phyloP scores from a whole-genome alignment of 2,888 invertebrate species.

The Arge pagana region DNA sequence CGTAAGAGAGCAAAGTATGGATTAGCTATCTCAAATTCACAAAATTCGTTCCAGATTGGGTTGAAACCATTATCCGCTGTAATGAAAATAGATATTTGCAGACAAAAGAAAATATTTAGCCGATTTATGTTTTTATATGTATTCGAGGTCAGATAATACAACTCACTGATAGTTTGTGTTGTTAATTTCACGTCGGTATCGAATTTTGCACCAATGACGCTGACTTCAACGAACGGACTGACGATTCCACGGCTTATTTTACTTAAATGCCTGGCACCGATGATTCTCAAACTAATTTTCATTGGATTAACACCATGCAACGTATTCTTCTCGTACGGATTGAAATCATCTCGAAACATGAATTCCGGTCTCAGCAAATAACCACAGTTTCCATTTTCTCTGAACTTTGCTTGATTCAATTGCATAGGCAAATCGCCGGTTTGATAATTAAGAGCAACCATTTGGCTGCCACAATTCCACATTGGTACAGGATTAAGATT shows the following conservation, averaged over 20 bases:
- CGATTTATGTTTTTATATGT: neutral
- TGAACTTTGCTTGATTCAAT: conserved; percentile 89
- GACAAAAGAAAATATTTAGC: conserved; percentile 8
- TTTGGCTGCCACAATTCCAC: conserved; percentile 96
- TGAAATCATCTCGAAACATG: conserved; percentile 80
- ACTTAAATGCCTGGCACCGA: conserved; percentile 87
- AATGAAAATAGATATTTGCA: conserved; percentile 32
- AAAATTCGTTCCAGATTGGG: conserved; percentile 87
- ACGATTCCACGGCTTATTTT: conserved; percentile 83
- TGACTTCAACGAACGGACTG: conserved; percentile 91
- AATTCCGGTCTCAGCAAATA: conserved; percentile 90
- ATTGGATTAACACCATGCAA: conserved; percentile 66
- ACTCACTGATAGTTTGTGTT: conserved; percentile 82
- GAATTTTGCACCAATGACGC: conserved; percentile 85
- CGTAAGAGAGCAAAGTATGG: conserved; percentile 83
- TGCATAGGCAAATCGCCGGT: conserved; percentile 96
- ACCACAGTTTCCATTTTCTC: conserved; percentile 91
- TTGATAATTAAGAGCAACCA: conserved; percentile 98
- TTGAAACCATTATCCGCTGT: conserved; percentile 91
- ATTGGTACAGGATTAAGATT: conserved; percentile 94
- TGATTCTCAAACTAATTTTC: conserved; percentile 73
- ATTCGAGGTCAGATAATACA: conserved; percentile 14
- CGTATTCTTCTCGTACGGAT: conserved; percentile 73
- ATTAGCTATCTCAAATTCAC: conserved; percentile 80
- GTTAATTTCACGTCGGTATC: conserved; percentile 83